These are phyloP conservation scores for Drosophila lini DNA, from an alignment of 1,140 invertebrate species.

Conservation along the genomic window DNA sequence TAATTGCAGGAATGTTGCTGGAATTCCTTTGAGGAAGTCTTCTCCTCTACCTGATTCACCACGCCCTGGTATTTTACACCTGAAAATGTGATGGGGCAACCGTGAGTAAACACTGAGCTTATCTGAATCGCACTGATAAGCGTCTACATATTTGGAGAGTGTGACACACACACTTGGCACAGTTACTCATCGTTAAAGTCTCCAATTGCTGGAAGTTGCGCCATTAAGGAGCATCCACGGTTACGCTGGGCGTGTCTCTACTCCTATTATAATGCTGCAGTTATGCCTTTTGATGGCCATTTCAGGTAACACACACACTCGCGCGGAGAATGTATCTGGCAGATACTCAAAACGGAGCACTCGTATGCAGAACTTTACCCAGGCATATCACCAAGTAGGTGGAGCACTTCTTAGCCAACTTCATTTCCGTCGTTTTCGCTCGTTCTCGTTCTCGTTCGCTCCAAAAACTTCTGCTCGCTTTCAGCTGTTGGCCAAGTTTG, in stretches of 20 bases:
- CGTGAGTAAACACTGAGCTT: constrained; percentile 67
- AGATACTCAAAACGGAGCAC: constrained; percentile 24
- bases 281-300: constrained; percentile 19
- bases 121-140: constrained; percentile 71
- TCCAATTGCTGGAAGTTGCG: constrained; percentile 35
- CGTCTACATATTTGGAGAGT: constrained; percentile 58
- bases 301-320: not conserved
- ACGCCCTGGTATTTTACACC: constrained; percentile 47
- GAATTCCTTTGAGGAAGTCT: constrained; percentile 15
- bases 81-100: constrained; percentile 37
- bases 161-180: constrained; percentile 56
- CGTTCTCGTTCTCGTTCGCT: constrained; percentile 28
- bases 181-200: constrained; percentile 58
- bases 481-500: constrained; percentile 53
- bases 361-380: constrained; percentile 68
- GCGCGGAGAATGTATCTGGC: constrained; percentile 1
- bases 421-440: constrained; percentile 67
- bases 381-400: constrained; percentile 81
- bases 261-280: constrained; percentile 11
- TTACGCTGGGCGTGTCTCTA: constrained; percentile 7
- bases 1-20: constrained; percentile 1
- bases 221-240: constrained; percentile 18
- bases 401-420: constrained; percentile 75
- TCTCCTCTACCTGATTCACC: constrained; percentile 19
- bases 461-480: constrained; percentile 44